Conservation (phyloP, 2,797 vertebrate genomes). For the Morelia viridis region DNA sequence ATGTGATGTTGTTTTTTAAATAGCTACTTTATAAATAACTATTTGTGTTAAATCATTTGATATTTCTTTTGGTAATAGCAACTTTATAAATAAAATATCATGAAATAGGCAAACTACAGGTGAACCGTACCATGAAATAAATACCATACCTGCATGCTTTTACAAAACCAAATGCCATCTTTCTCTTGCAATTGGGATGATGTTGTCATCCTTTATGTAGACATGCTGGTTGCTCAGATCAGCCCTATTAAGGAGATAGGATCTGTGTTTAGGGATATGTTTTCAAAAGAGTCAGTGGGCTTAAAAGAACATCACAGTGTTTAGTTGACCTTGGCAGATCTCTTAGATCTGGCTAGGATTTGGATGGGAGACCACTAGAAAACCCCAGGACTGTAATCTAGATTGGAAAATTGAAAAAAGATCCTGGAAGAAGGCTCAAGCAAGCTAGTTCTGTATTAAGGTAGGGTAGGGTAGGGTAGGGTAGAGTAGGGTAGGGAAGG, state of each 20-base stretch:
- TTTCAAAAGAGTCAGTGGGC: not conserved
- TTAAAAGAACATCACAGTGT: not conserved
- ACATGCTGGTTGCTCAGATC: not conserved
- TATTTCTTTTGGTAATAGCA: conserved; percentile 11
- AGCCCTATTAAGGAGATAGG: not conserved
- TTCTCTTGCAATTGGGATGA: not conserved
- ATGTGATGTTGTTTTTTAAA: conserved; percentile 10
- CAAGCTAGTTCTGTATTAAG: not conserved
- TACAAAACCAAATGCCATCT: not conserved
- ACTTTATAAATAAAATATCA: not conserved
- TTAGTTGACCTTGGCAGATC: not conserved
- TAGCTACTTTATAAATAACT: not conserved
- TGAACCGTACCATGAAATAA: conserved; percentile 10
- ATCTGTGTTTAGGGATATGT: not conserved
- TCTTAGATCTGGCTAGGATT: not conserved
- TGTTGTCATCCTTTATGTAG: not conserved
- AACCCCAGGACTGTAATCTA: not conserved
- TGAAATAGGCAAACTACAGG: conserved; percentile 10
- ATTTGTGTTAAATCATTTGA: conserved; percentile 8
- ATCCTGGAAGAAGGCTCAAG: not conserved
- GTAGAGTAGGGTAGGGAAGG: too few species aligned
- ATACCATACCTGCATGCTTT: conserved; percentile 15
- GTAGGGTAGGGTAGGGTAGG: not conserved
- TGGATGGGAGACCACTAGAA: not conserved
- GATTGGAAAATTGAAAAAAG: not conserved